Evolutionary conservation across 2,113 vertebrate species (phyloP).

Genomic region (Daboia siamensis): DNA sequence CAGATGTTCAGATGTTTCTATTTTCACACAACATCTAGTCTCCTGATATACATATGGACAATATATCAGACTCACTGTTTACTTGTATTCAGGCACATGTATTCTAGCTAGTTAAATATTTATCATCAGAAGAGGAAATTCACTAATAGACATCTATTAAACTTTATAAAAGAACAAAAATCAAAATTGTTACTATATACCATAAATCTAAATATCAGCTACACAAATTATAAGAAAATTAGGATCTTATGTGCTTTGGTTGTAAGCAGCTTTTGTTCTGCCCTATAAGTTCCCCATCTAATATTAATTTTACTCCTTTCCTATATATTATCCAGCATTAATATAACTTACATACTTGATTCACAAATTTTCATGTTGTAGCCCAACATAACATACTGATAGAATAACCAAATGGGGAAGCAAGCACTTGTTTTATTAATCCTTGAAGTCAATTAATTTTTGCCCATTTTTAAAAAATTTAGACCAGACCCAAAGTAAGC

Average conservation of each 20-base stretch:
- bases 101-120: neutral
- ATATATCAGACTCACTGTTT: neutral
- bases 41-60: neutral
- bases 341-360: slow-evolving; percentile 48
- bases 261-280: slow-evolving; percentile 55
- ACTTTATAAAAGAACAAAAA: neutral
- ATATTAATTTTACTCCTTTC: slow-evolving; percentile 47
- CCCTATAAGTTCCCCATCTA: slow-evolving; percentile 50
- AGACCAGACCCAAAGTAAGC: neutral
- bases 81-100: neutral
- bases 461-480: neutral
- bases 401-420: slow-evolving; percentile 28
- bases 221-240: slow-evolving; percentile 54
- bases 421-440: neutral
- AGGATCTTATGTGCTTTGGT: slow-evolving; percentile 46
- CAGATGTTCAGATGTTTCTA: neutral
- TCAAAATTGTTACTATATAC: neutral
- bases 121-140: neutral
- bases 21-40: neutral
- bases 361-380: slow-evolving; percentile 40
- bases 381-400: slow-evolving; percentile 35
- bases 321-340: slow-evolving; percentile 49
- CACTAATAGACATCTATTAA: neutral
- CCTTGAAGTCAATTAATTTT: neutral
- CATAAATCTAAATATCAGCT: slow-evolving; percentile 51